Conservation (phyloP, 2,113 vertebrate genomes). For the Vimba vimba region DNA sequence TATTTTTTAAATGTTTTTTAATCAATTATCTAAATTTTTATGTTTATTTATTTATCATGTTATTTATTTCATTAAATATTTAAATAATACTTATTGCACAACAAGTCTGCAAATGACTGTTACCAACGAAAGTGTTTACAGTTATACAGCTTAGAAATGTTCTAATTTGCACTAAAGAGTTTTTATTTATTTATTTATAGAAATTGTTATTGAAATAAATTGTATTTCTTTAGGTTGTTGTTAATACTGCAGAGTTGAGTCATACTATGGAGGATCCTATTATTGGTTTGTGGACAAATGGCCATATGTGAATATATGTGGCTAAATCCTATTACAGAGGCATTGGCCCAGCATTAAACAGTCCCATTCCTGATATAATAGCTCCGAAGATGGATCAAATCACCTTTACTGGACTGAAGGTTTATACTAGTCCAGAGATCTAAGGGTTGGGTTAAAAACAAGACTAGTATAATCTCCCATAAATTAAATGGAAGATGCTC, state of each 20-base stretch:
- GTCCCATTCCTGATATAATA: slow-evolving; percentile 64
- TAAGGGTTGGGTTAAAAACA: slow-evolving; percentile 66
- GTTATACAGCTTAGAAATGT: neutral
- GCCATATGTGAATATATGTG: slow-evolving; percentile 44
- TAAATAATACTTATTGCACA: neutral
- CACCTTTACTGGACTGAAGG: slow-evolving; percentile 1
- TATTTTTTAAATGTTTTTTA: neutral
- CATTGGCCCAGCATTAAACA: slow-evolving; percentile 65
- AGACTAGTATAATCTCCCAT: slow-evolving; percentile 64
- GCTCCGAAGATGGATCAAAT: slow-evolving; percentile 63
- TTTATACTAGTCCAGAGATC: slow-evolving; percentile 58
- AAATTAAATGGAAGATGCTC: slow-evolving; percentile 69
- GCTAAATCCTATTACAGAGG: slow-evolving; percentile 61
- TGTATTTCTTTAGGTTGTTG: neutral
- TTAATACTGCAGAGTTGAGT: neutral
- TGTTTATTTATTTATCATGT: neutral
- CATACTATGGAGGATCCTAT: neutral
- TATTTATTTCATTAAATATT: neutral
- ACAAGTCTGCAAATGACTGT: neutral
- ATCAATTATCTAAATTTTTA: neutral
- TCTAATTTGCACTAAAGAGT: neutral
- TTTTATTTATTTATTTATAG: neutral
- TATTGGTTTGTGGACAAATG: neutral
- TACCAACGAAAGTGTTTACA: neutral
- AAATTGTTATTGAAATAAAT: neutral